These are phyloP conservation scores for Pygoscelis adeliae DNA, from an alignment of 2,113 vertebrate species.

Conservation along the genomic window DNA sequence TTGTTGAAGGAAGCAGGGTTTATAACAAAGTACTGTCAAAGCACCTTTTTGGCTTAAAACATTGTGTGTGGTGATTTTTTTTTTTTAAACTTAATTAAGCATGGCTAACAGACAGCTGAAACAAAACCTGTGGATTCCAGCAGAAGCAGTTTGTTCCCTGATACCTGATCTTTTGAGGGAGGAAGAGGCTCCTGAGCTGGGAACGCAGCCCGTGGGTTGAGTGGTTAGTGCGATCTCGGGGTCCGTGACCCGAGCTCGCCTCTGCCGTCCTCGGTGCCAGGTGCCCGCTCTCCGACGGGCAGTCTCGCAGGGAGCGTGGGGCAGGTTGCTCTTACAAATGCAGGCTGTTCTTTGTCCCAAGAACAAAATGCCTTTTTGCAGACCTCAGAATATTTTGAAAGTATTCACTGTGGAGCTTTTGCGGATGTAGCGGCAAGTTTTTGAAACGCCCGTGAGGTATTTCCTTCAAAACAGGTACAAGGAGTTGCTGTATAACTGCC, in stretches of 20 bases:
- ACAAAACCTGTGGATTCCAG: not conserved
- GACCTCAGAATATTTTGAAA: not conserved
- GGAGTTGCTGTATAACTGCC: not conserved
- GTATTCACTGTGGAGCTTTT: not conserved
- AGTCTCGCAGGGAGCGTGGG: accelerated
- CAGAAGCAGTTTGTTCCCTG: not conserved
- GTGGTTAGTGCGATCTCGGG: not conserved
- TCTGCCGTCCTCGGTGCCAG: accelerated
- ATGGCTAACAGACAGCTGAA: not conserved
- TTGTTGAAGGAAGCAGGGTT: not conserved
- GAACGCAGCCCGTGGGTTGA: accelerated
- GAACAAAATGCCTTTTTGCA: not conserved
- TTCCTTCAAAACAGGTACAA: not conserved
- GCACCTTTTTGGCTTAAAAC: not conserved
- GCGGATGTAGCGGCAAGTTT: not conserved
- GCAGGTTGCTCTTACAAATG: not conserved
- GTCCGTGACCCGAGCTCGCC: accelerated
- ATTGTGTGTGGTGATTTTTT: not conserved
- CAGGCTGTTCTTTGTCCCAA: not conserved
- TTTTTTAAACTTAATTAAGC: not conserved
- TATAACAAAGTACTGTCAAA: not conserved
- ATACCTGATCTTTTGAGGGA: too few relatives aligned
- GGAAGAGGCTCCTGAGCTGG: not conserved
- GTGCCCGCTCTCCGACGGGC: accelerated
- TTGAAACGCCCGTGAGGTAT: accelerated